phyloP scores from a whole-genome alignment of 2,113 vertebrate genomes.

The Sturnira hondurensis region DNA sequence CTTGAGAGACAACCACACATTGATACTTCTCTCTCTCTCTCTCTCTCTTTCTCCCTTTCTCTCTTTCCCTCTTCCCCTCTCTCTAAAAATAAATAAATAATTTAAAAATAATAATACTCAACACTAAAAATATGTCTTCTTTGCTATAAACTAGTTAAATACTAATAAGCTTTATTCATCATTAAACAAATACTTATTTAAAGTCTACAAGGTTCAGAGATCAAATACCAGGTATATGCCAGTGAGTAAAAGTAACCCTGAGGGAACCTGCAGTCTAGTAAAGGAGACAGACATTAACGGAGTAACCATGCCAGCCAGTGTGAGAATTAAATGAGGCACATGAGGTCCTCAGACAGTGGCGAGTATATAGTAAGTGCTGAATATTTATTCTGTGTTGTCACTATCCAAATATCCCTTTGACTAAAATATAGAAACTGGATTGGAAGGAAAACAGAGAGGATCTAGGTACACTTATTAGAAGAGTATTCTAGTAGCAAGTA shows the following conservation, averaged over 20 bases:
- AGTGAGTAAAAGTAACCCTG: not conserved
- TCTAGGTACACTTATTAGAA: not conserved
- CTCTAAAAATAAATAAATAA: too few relatives aligned
- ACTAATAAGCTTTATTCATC: not conserved
- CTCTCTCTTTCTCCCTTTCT: too few relatives aligned
- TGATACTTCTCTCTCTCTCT: too few relatives aligned
- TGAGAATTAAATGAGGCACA: not conserved
- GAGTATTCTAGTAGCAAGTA: not conserved
- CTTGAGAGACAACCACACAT: too few relatives aligned
- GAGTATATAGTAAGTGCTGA: not conserved
- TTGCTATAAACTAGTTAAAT: not conserved
- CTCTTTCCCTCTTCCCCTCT: too few relatives aligned
- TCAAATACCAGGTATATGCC: not conserved
- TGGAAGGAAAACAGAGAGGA: not conserved
- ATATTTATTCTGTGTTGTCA: not conserved
- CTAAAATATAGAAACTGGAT: not conserved
- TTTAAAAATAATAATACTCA: not conserved
- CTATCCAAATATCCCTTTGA: not conserved
- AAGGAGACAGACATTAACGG: not conserved
- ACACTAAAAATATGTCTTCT: not conserved
- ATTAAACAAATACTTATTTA: not conserved
- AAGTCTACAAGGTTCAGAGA: not conserved
- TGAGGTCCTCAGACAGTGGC: not conserved
- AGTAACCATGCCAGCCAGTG: not conserved
- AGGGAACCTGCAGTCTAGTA: not conserved